Evolutionary conservation across 2,888 invertebrate species (phyloP), one percentile per base, ranked within the genome.

Genomic region (Rhogogaster chlorosoma): DNA sequence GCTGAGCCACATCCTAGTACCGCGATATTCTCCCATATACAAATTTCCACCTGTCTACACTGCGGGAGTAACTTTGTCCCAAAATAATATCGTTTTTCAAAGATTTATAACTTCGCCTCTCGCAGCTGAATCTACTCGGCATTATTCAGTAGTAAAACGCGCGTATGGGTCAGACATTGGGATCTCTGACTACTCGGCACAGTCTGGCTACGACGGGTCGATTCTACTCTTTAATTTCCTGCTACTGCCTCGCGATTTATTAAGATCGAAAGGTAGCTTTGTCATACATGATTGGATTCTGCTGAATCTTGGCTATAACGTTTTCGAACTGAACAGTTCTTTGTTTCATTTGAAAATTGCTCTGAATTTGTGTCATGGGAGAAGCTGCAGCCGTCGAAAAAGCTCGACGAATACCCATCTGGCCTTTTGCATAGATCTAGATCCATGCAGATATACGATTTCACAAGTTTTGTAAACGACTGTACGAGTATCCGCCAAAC

Each of bases 401-500:
- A 67, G 10, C 15, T 67, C 29, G 45, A 36, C 49, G 7, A 0
- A 77, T 18, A 18, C 7, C 5, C 49, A 7, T 45, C 10, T 22
- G 45, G 12, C 6, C 6, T 77, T 29, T 12, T 9, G 2, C 18
- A 18, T 53, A 29, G 18, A 77, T 32, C 7, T 38, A 38, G n/a
- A 22, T 38, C 5, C 2, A 22, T 73, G 22, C 5, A 2, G 7
- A 61, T 64, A 29, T 5, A 32, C 42, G 15, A 80, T 64, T 83
- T 70, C 49, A 49, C 26, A 83, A 49, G 9, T 83, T 83, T 83
- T 45, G 83, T 38, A 9, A 45, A 45, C 22, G 83, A 70, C 67
- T 83, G 83, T 83, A 83, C 83, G 70, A 45, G 67, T 83, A 83
- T 49, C 64, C 70, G 70, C 83, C 83, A 83, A 83, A 83, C 83